These are phyloP conservation scores for Psilanteris sp. DNA, from an alignment of 1,140 invertebrate species.

Conservation along the genomic window DNA sequence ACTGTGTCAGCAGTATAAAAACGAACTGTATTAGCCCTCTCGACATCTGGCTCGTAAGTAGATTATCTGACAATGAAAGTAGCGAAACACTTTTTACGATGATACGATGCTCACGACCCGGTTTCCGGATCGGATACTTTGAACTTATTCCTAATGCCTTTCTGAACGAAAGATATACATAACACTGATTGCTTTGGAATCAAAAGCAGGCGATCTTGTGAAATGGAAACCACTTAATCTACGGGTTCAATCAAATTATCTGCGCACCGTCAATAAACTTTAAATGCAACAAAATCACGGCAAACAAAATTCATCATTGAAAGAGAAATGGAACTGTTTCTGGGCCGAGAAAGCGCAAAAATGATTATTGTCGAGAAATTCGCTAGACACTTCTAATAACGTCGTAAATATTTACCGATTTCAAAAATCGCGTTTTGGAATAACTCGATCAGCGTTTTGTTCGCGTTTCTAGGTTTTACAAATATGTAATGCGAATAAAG, in stretches of 20 bases:
- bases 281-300: constrained; percentile 47
- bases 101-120: constrained; percentile 71
- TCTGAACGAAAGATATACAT: constrained; percentile 47
- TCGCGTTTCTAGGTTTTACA: too few species aligned
- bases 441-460: too few species aligned
- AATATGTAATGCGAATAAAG: too few species aligned
- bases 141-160: constrained; percentile 61
- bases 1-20: constrained; percentile 49
- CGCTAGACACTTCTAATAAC: constrained; percentile 42
- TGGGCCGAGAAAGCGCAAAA: constrained; percentile 74
- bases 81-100: constrained; percentile 73
- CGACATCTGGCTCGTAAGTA: constrained; percentile 58
- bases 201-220: constrained; percentile 63
- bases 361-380: constrained; percentile 59
- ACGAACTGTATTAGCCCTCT: constrained; percentile 47
- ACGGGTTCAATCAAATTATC: constrained; percentile 35
- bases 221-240: constrained; percentile 65
- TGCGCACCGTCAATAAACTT: constrained; percentile 46
- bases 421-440: too few species aligned
- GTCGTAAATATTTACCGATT: too few species aligned
- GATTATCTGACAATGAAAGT: constrained; percentile 76
- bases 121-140: constrained; percentile 75
- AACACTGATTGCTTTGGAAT: constrained; percentile 57
- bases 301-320: constrained; percentile 50
- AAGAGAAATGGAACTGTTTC: constrained; percentile 67